Conservation (phyloP, 2,113 vertebrate species). For the Grantiella picta region DNA sequence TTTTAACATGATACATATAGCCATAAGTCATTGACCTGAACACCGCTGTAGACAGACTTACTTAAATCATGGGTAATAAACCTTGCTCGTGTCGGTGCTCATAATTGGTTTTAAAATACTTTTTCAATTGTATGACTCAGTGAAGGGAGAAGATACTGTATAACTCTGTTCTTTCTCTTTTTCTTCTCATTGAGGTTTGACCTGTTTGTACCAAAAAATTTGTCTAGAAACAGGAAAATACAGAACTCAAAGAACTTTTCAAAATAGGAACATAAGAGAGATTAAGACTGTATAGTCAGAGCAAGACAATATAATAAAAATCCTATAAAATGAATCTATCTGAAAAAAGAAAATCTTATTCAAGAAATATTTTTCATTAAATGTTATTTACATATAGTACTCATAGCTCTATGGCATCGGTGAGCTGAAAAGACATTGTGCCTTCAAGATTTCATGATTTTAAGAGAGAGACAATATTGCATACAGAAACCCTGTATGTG, state of each 20-base stretch:
- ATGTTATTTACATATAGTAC: neutral
- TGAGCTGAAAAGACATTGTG: neutral
- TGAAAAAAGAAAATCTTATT: neutral
- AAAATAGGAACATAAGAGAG: neutral
- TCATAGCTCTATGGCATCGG: neutral
- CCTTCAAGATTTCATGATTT: neutral
- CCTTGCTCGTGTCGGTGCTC: neutral
- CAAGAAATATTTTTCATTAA: neutral
- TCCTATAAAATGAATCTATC: no score
- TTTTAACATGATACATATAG: no score
- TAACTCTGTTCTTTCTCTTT: neutral
- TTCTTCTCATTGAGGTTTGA: neutral
- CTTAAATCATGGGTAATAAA: neutral
- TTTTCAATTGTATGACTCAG: neutral
- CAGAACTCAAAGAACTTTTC: neutral
- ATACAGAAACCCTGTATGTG: neutral
- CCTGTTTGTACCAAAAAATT: neutral
- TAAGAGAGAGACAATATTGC: neutral
- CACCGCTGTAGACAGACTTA: neutral
- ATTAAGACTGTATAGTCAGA: no score
- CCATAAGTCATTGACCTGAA: neutral
- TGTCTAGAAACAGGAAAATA: neutral
- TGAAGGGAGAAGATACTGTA: neutral
- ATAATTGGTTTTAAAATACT: neutral
- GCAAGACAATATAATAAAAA: no score